These are phyloP conservation scores for Octodonta nipae DNA, from an alignment of 2,888 invertebrate genomes.

Conservation along the genomic window DNA sequence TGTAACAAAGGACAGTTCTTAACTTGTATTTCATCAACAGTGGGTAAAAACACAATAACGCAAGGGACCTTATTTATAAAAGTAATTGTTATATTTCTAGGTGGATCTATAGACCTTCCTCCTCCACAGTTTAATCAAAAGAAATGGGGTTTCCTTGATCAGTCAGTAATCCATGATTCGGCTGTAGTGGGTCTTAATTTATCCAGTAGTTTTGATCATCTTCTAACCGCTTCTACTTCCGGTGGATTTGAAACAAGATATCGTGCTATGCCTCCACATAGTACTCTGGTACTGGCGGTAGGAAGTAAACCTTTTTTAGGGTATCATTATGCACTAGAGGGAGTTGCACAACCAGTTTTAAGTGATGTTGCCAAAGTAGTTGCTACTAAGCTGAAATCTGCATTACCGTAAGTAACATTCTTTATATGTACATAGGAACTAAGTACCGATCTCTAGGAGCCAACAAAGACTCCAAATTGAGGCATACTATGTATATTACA, in stretches of 20 bases:
- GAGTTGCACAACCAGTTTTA: slow-evolving; percentile 64
- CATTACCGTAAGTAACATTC: slow-evolving; percentile 67
- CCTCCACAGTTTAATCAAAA: slow-evolving; percentile 60
- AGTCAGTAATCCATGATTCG: slow-evolving; percentile 62
- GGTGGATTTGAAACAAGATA: slow-evolving; percentile 62
- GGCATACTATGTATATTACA: neutral
- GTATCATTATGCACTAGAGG: slow-evolving; percentile 83
- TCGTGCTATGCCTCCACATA: slow-evolving; percentile 60
- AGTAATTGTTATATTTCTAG: no score
- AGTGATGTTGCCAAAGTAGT: slow-evolving; percentile 51
- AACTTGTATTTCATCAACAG: no score
- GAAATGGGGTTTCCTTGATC: slow-evolving; percentile 77
- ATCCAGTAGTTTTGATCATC: slow-evolving; percentile 73
- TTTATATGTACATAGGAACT: no score
- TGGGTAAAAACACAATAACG: no score
- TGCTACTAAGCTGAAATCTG: slow-evolving; percentile 72
- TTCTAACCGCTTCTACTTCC: slow-evolving; percentile 64
- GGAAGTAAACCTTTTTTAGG: slow-evolving; percentile 77
- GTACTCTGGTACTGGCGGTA: slow-evolving; percentile 59
- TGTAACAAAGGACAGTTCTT: no score
- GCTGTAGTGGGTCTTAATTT: slow-evolving; percentile 59
- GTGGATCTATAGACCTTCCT: slow-evolving; percentile 42
- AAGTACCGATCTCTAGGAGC: no score
- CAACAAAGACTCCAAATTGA: no score
- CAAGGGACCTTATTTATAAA: no score